These are phyloP conservation scores for Gavialis gangeticus DNA, from an alignment of 2,113 vertebrate genomes.

Conservation along the genomic window DNA sequence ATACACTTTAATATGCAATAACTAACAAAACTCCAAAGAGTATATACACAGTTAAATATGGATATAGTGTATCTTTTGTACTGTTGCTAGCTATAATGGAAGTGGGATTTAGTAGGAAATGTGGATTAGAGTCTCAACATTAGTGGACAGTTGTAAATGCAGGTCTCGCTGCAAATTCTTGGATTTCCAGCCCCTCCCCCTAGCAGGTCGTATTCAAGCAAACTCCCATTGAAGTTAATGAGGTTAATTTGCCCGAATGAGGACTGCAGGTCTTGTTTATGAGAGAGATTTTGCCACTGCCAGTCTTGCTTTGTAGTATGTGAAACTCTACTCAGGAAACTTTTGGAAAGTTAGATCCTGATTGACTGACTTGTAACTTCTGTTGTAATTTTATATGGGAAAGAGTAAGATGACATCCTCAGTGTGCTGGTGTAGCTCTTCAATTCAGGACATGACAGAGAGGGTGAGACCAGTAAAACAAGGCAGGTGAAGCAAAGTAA, in stretches of 20 bases:
- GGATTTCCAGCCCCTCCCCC: background rate
- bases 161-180: background rate
- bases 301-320: background rate
- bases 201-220: background rate
- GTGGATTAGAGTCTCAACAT: background rate
- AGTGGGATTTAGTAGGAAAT: background rate
- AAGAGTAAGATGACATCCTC: background rate
- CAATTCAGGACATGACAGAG: background rate
- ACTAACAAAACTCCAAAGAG: background rate
- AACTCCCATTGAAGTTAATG: background rate
- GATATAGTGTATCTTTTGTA: background rate
- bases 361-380: background rate
- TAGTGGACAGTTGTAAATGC: background rate
- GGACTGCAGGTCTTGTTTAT: background rate
- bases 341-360: background rate
- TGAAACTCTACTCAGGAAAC: background rate
- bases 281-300: background rate
- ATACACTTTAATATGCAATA: background rate
- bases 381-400: too few relatives aligned
- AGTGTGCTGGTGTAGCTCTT: too few relatives aligned
- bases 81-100: background rate
- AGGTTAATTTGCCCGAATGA: background rate
- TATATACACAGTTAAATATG: background rate
- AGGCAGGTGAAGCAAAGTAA: background rate
- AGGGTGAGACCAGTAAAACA: background rate